Evolutionary conservation across 2,888 invertebrate genomes (phyloP).

Genomic region (Pteria penguin): DNA sequence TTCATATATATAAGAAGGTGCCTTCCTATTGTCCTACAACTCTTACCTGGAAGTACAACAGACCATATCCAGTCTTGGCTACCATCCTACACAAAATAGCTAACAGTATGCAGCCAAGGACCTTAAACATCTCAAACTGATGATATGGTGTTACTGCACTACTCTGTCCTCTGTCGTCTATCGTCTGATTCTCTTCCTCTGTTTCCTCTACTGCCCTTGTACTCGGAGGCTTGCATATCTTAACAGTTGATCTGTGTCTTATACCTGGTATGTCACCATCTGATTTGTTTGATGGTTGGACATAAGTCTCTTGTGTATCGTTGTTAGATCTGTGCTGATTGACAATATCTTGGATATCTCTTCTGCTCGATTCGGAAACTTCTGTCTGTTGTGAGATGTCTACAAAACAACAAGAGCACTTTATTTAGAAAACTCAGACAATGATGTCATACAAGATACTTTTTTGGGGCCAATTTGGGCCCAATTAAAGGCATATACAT

Average conservation of each 20-base stretch:
- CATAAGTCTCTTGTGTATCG: neutral
- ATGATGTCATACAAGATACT: no score
- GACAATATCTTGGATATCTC: neutral
- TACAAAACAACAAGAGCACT: no score
- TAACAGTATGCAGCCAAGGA: slow-evolving; percentile 60
- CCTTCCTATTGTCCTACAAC: neutral
- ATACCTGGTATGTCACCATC: no score
- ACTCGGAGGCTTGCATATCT: slow-evolving; percentile 21
- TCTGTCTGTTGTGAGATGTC: no score
- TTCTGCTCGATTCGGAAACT: no score
- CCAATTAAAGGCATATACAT: no score
- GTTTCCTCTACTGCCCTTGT: neutral
- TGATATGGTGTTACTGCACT: slow-evolving; percentile 9
- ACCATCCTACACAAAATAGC: slow-evolving; percentile 66
- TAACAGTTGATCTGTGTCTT: slow-evolving; percentile 34
- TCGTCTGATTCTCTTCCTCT: neutral
- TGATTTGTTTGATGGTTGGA: neutral
- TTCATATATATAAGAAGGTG: neutral
- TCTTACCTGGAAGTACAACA: slow-evolving; percentile 67
- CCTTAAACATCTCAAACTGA: slow-evolving; percentile 64
- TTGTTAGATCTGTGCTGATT: neutral
- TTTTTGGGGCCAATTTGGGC: no score
- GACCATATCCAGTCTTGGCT: slow-evolving; percentile 62
- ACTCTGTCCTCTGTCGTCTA: neutral
- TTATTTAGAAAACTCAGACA: no score